phyloP scores from a whole-genome alignment of 2,797 vertebrate genomes.

The Cottoperca gobio region DNA sequence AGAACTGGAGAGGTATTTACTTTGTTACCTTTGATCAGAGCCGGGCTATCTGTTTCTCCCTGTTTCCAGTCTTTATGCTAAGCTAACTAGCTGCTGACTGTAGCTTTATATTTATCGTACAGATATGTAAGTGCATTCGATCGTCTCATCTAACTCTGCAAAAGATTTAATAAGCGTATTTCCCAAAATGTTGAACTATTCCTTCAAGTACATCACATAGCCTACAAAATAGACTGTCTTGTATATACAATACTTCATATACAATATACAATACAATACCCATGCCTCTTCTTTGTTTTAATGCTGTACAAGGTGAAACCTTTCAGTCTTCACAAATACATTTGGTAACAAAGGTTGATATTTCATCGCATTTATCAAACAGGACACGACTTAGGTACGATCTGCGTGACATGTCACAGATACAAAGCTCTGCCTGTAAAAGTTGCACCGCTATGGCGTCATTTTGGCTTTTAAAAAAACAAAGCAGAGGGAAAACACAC shows the following conservation, averaged over 20 bases:
- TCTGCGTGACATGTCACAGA: neutral
- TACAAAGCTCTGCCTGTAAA: conserved; percentile 19
- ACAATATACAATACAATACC: conserved; percentile 24
- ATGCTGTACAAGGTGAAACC: conserved; percentile 14
- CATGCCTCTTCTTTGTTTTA: conserved; percentile 21
- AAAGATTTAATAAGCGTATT: neutral
- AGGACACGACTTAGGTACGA: neutral
- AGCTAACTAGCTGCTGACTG: neutral
- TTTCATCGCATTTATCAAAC: conserved; percentile 22
- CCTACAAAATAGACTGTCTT: neutral
- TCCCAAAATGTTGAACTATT: conserved; percentile 18
- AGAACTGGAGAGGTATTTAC: neutral
- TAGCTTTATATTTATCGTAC: neutral
- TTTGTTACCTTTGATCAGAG: neutral
- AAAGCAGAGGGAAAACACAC: conserved; percentile 41
- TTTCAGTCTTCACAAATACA: conserved; percentile 45
- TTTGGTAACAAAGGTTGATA: conserved; percentile 54
- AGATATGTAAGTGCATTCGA: neutral
- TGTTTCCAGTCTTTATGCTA: neutral
- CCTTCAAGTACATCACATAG: conserved; percentile 11
- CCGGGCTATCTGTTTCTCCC: neutral
- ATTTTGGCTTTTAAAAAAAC: conserved; percentile 11
- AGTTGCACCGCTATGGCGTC: conserved; percentile 53
- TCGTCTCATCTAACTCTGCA: neutral
- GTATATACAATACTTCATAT: conserved; percentile 16